These are phyloP conservation scores for Gibbula magus DNA, from an alignment of 2,888 invertebrate species.

Conservation along the genomic window DNA sequence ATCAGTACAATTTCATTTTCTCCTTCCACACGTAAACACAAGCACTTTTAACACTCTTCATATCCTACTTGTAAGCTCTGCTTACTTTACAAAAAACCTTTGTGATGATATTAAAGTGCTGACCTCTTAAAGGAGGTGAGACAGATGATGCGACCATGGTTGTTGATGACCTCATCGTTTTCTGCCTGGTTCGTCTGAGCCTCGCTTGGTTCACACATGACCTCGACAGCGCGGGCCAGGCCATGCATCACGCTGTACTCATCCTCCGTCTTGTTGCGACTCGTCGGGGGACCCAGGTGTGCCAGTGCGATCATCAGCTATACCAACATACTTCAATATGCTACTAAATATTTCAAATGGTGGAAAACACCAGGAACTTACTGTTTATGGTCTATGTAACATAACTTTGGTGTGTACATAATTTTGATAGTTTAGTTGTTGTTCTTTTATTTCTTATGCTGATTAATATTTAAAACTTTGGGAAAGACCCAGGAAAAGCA, in stretches of 20 bases:
- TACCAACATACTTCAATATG: no score
- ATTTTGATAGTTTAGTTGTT: no score
- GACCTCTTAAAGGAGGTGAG: conserved; percentile 86
- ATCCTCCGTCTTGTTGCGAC: conserved; percentile 41
- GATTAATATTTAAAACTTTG: no score
- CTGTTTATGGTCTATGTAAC: no score
- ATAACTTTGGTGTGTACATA: no score
- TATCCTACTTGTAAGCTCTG: not conserved
- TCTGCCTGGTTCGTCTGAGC: conserved; percentile 80
- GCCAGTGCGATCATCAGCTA: conserved; percentile 89
- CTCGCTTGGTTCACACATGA: conserved; percentile 88
- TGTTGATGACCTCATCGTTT: conserved; percentile 75
- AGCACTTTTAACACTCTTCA: not conserved
- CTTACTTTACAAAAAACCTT: not conserved
- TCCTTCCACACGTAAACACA: no score
- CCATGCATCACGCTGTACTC: conserved; percentile 83
- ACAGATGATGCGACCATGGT: conserved; percentile 90
- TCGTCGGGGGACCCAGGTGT: conserved; percentile 83
- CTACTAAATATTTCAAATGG: no score
- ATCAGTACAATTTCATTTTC: no score
- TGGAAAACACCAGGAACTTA: no score
- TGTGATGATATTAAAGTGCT: not conserved
- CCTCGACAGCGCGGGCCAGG: conserved; percentile 89
- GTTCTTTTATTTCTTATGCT: no score
- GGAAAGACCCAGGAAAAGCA: no score